Conservation (phyloP, 2,888 invertebrate genomes). For the Heliconius cydno region DNA sequence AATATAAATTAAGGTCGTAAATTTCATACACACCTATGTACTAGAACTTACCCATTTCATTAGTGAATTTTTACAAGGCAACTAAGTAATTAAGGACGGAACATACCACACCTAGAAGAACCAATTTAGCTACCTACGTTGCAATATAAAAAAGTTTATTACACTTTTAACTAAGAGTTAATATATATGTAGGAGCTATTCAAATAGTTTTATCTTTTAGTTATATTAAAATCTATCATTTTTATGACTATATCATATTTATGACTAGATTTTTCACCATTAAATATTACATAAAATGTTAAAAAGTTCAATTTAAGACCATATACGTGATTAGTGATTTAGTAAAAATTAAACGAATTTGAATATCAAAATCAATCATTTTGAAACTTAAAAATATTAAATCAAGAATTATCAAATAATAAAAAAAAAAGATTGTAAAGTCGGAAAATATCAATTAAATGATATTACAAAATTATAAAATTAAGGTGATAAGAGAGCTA, state of each 20-base stretch:
- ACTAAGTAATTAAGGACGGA: slow-evolving; percentile 34
- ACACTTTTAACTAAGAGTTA: background rate
- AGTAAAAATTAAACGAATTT: background rate
- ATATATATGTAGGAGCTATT: background rate
- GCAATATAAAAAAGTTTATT: background rate
- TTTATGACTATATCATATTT: background rate
- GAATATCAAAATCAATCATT: background rate
- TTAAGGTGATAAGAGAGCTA: too few species aligned
- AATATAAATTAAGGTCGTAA: slow-evolving; percentile 7
- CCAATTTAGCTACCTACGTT: background rate
- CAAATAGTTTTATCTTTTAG: background rate
- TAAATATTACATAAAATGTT: background rate
- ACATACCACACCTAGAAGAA: slow-evolving; percentile 30
- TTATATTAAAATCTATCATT: background rate
- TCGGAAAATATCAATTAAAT: too few species aligned
- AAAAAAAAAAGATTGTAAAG: too few species aligned
- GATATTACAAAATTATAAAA: too few species aligned
- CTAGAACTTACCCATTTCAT: slow-evolving; percentile 36
- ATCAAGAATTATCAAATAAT: too few species aligned
- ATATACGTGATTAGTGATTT: too few species aligned
- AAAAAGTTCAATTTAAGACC: background rate
- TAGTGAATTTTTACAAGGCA: slow-evolving; percentile 35
- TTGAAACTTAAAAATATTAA: too few species aligned
- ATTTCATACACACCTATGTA: slow-evolving; percentile 28
- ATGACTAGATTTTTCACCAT: background rate